Percentiles rank a stretch among this genome's conserved stretches.
Conservation (phyloP, 2,113 vertebrate genomes). For the Neolamprologus tretocephalus region DNA sequence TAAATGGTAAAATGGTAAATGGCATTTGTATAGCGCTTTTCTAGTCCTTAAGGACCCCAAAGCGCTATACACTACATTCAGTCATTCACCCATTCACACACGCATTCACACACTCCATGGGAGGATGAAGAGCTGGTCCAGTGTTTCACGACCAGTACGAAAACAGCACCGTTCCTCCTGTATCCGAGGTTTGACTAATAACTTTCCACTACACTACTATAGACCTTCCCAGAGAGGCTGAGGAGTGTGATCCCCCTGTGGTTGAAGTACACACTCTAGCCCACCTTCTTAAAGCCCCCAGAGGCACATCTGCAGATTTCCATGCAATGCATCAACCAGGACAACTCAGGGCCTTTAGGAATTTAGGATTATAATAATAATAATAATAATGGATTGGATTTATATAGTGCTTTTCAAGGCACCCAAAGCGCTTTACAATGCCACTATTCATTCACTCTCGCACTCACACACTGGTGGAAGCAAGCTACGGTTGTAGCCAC, state of each 20-base stretch:
- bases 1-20: too few species aligned
- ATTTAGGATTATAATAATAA: neutral
- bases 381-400: too few species aligned
- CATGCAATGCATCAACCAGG: neutral
- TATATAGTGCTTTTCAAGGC: too few species aligned
- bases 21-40: too few species aligned
- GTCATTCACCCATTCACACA: too few species aligned
- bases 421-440: too few species aligned
- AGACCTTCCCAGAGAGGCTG: neutral
- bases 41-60: too few species aligned
- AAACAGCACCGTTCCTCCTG: neutral
- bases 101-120: too few species aligned
- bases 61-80: too few species aligned
- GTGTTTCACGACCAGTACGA: neutral
- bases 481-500: too few species aligned
- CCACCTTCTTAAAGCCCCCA: neutral
- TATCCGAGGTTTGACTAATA: neutral
- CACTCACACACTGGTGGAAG: too few species aligned
- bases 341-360: neutral
- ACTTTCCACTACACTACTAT: neutral
- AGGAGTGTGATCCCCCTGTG: neutral
- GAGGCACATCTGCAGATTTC: neutral
- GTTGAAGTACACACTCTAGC: neutral
- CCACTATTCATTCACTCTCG: too few species aligned
- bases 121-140: neutral